phyloP scores from a whole-genome alignment of 1,140 invertebrate genomes.

The Leptinotarsa texana region DNA sequence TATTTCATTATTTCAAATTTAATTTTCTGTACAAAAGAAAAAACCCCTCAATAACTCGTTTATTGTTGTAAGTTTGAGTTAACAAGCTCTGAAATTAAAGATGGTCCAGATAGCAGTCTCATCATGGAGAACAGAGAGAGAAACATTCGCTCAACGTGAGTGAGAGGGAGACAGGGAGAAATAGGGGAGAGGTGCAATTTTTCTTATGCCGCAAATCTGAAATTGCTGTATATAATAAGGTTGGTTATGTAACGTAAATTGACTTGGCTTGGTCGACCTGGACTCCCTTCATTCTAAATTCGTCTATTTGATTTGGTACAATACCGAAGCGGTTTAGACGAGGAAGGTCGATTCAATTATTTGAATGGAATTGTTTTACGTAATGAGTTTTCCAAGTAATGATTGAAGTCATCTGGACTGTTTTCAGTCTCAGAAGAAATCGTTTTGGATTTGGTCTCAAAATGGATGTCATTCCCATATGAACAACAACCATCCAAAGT shows the following conservation, averaged over 20 bases:
- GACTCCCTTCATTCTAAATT: constrained; percentile 16
- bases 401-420: no score
- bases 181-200: constrained; percentile 45
- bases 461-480: no score
- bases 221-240: constrained; percentile 50
- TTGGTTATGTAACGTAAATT: constrained; percentile 45
- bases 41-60: constrained; percentile 43
- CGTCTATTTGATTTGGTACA: constrained; percentile 11
- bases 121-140: constrained; percentile 32
- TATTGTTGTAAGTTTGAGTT: constrained; percentile 49
- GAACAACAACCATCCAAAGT: no score
- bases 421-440: no score
- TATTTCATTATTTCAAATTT: constrained; percentile 37
- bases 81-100: constrained; percentile 50
- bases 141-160: background rate
- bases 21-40: constrained; percentile 39
- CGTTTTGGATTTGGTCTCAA: no score
- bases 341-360: no score
- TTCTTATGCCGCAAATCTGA: constrained; percentile 48
- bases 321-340: no score
- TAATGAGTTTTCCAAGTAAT: no score
- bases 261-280: constrained; percentile 31
- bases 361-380: no score
- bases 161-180: constrained; percentile 26
- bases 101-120: constrained; percentile 44